Evolutionary conservation across 2,888 invertebrate species (phyloP), one percentile per base, ranked within the genome.

Genomic region (Drosophila nr. medialis): DNA sequence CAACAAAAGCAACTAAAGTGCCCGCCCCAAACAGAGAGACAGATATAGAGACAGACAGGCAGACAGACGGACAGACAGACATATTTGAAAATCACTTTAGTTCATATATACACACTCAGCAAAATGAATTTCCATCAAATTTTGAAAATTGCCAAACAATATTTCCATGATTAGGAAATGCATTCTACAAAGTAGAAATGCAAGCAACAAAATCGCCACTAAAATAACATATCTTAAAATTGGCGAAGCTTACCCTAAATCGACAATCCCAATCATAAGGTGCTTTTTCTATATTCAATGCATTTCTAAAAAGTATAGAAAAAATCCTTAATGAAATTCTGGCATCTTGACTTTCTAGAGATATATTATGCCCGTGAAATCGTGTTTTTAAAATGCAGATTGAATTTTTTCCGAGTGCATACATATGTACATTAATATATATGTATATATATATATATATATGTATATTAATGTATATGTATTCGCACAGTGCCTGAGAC

Each of bases 31-130:
- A 55, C 36, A 27, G 8, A 53, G 8, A 38, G 30, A 40, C 61
- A 61, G 48, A 62, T 30, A 36, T 50, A 42, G 4, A 29, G 63
- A 66, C 64, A 60, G 68, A 60, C 49, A 15, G 49, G 24, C 34
- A 8, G 38, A 40, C 18, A 38, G 7, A 18, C n/a, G 10, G 40
- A 21, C 42, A 42, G 13, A 45, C 21, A 24, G 45, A 45, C 77
- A 79, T 76, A 88, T 88, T 88, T 84, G 90, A 87, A 87, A 87
- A 87, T 87, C 90, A 87, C 90, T 87, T 90, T 90, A 87, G 74
- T 85, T 80, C 88, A 87, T 84, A 89, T 80, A 45, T 27, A 24
- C 45, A 45, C 45, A 45, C 45, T 27, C 8, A 15, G 45, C 45
- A 45, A 45, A 45, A 45, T 45, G 4, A 27, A 24, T 24, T 45